A percentile compares a stretch with the other conserved stretches of the same genome.
Evolutionary conservation across 2,888 invertebrate species (phyloP).

Genomic region (Serrognathus titanus): DNA sequence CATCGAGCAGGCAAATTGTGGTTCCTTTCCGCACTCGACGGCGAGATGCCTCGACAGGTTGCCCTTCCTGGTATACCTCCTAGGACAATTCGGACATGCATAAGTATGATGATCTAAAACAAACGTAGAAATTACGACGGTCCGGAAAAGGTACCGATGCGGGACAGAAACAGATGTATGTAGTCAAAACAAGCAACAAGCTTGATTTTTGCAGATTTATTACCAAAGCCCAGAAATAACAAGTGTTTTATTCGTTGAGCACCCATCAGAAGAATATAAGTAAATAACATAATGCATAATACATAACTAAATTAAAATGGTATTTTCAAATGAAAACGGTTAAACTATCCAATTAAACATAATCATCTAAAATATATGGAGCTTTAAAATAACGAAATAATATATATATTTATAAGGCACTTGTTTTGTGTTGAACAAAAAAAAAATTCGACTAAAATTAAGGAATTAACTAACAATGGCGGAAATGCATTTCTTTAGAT

Average conservation of each 20-base stretch:
- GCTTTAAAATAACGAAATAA: too few relatives aligned
- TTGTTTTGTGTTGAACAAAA: neutral
- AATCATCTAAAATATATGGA: too few relatives aligned
- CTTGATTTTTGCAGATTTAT: too few relatives aligned
- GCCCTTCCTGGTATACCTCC: conserved; percentile 25
- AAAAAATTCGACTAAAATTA: neutral
- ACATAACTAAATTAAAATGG: neutral
- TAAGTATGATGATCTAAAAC: conserved; percentile 6
- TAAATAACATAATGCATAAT: neutral
- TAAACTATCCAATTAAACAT: too few relatives aligned
- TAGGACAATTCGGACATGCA: conserved; percentile 25
- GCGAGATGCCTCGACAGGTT: conserved; percentile 40
- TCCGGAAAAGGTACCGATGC: too few relatives aligned
- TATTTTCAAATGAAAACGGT: neutral
- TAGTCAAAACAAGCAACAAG: too few relatives aligned
- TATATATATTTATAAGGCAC: neutral
- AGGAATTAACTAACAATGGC: neutral
- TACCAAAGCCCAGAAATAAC: too few relatives aligned
- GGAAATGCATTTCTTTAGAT: neutral
- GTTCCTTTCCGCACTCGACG: conserved; percentile 47
- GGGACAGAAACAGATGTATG: too few relatives aligned
- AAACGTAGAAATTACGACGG: neutral
- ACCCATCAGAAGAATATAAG: neutral
- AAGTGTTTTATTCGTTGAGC: too few relatives aligned
- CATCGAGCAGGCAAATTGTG: conserved; percentile 42